Evolutionary conservation across 2,113 vertebrate genomes (phyloP).

Genomic region (Tetraodon nigroviridis): DNA sequence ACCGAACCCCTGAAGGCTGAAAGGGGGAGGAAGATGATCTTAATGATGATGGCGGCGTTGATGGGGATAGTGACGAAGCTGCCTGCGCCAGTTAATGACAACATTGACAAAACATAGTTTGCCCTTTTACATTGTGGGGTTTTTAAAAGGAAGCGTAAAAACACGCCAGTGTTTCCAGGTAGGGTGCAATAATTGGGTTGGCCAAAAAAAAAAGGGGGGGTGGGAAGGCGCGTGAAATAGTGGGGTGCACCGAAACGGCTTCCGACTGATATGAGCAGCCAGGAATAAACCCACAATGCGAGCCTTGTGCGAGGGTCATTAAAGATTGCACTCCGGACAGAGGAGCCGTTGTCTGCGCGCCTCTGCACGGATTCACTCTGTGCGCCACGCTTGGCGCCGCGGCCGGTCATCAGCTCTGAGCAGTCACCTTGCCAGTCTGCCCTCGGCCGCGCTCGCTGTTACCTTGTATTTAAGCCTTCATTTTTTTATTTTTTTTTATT

Average conservation of each 20-base stretch:
- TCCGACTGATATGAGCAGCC: conserved; percentile 11
- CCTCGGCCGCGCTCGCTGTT: conserved; percentile 8
- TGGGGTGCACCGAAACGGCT: conserved; percentile 7
- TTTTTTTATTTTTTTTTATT: not conserved
- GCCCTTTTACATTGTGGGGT: not conserved
- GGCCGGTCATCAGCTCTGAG: conserved; percentile 49
- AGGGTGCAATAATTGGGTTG: conserved; percentile 39
- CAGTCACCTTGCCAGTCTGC: conserved; percentile 63
- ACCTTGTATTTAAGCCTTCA: conserved; percentile 2
- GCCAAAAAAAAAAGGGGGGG: conserved; percentile 6
- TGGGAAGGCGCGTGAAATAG: not conserved
- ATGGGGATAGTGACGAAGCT: conserved; percentile 44
- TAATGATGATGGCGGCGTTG: conserved; percentile 13
- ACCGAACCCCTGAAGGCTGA: conserved; percentile 36
- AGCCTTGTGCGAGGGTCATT: conserved; percentile 36
- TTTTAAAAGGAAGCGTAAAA: not conserved
- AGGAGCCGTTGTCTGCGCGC: conserved; percentile 51
- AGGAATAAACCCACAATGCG: conserved; percentile 38
- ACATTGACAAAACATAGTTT: not conserved
- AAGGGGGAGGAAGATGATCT: conserved; percentile 24
- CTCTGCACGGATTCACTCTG: conserved; percentile 44
- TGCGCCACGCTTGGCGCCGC: conserved; percentile 42
- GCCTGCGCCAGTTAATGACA: conserved; percentile 21
- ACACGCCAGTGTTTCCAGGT: conserved; percentile 51
- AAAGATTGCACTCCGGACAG: conserved; percentile 44